Percentiles rank a stretch among this genome's conserved stretches.
Evolutionary conservation across 2,888 invertebrate species (phyloP).

Genomic region (Latheticus oryzae): DNA sequence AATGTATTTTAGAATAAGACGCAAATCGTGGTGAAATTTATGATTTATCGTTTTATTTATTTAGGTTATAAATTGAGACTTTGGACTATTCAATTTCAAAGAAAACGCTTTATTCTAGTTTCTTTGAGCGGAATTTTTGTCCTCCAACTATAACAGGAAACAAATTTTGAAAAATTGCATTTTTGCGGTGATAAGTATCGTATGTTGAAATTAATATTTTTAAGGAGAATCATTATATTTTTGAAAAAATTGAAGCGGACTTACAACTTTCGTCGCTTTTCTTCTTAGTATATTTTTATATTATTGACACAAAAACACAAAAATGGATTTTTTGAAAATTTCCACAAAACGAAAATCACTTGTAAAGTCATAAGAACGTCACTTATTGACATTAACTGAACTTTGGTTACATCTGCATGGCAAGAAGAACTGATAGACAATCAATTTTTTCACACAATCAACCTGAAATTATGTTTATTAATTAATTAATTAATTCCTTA

Average conservation of each 20-base stretch:
- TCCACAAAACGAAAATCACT: neutral
- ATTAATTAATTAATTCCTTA: neutral
- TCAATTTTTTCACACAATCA: conserved; percentile 18
- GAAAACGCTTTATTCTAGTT: conserved; percentile 10
- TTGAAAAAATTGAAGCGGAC: too few species aligned
- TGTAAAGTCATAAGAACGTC: neutral
- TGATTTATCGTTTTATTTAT: conserved; percentile 32
- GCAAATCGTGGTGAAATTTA: conserved; percentile 20
- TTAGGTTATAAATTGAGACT: conserved; percentile 25
- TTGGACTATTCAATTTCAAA: conserved; percentile 19
- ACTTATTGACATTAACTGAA: neutral
- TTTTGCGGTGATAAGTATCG: too few species aligned
- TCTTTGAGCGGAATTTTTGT: conserved; percentile 7
- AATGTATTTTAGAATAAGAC: conserved; percentile 21
- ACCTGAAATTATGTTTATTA: conserved; percentile 25
- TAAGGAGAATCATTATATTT: too few species aligned
- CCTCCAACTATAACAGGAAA: too few species aligned
- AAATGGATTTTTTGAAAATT: too few species aligned
- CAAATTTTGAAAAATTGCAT: too few species aligned
- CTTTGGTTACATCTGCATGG: conserved; percentile 4
- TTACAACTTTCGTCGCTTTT: too few species aligned
- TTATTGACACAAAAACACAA: too few species aligned
- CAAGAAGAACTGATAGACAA: conserved; percentile 11
- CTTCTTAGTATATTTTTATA: too few species aligned
- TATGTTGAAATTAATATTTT: too few species aligned